Percentiles rank a stretch among this genome's conserved stretches.
Conservation (phyloP, 2,797 vertebrate species). For the Monodelphis domestica region DNA sequence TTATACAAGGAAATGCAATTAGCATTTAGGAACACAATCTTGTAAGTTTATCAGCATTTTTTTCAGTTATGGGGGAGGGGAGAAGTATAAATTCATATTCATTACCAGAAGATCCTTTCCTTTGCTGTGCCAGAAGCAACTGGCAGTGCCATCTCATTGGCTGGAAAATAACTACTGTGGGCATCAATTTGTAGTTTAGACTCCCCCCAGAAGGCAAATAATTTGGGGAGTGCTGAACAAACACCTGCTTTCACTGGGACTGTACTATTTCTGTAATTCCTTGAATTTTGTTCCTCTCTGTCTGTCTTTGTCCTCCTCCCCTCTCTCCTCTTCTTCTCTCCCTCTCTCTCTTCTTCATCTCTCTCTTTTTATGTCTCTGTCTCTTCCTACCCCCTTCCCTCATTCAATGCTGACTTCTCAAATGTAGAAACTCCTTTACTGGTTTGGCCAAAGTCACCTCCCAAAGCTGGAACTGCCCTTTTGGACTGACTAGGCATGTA, state of each 20-base stretch:
- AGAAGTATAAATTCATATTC: conserved; percentile 15
- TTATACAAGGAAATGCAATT: conserved; percentile 70
- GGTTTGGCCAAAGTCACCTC: neutral
- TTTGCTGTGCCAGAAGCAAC: neutral
- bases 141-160: neutral
- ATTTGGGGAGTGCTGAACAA: neutral
- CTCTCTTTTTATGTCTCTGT: too few relatives aligned
- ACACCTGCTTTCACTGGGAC: neutral
- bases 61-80: neutral
- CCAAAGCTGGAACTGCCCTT: neutral
- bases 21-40: conserved; percentile 40
- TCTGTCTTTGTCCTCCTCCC: too few relatives aligned
- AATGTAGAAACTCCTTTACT: neutral
- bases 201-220: neutral
- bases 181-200: neutral
- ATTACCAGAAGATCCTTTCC: conserved; percentile 41
- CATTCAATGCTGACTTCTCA: neutral
- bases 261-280: neutral
- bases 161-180: neutral
- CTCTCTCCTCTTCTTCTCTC: too few relatives aligned
- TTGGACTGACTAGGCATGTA: neutral
- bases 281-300: too few relatives aligned
- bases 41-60: conserved; percentile 56
- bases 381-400: neutral
- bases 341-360: too few relatives aligned